Conservation (phyloP, 2,797 vertebrate species). For the Alauda arvensis region DNA sequence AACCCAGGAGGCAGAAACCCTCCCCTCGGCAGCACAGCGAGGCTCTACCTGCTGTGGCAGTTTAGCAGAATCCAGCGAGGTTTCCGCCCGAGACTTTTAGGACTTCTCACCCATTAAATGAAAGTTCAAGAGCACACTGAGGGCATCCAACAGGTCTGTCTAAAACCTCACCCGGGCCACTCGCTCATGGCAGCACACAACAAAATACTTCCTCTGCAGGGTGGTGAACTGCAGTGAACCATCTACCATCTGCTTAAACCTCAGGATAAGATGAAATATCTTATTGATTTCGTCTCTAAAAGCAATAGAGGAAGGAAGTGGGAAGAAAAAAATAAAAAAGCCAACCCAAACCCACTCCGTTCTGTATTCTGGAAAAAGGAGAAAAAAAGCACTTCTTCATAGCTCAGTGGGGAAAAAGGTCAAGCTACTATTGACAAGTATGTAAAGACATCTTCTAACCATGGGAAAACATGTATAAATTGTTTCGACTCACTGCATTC, state of each 20-base stretch:
- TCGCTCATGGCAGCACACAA: background rate
- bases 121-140: conserved; percentile 45
- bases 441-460: conserved; percentile 74
- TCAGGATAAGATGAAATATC: conserved; percentile 11
- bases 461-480: conserved; percentile 79
- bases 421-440: conserved; percentile 73
- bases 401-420: conserved; percentile 62
- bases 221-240: background rate
- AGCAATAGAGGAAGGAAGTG: background rate
- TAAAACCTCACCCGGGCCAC: conserved; percentile 5
- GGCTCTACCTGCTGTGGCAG: background rate
- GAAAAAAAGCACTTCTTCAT: background rate
- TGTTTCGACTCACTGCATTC: conserved; percentile 79
- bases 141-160: background rate
- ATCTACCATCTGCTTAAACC: background rate
- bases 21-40: background rate
- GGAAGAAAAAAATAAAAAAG: accelerated
- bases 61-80: background rate
- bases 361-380: background rate
- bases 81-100: background rate
- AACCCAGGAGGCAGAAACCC: background rate
- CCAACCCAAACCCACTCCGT: background rate
- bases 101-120: background rate
- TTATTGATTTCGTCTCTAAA: background rate
- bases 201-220: background rate